phyloP scores from a whole-genome alignment of 2,797 vertebrate genomes.

The Acanthurus leucopareius region DNA sequence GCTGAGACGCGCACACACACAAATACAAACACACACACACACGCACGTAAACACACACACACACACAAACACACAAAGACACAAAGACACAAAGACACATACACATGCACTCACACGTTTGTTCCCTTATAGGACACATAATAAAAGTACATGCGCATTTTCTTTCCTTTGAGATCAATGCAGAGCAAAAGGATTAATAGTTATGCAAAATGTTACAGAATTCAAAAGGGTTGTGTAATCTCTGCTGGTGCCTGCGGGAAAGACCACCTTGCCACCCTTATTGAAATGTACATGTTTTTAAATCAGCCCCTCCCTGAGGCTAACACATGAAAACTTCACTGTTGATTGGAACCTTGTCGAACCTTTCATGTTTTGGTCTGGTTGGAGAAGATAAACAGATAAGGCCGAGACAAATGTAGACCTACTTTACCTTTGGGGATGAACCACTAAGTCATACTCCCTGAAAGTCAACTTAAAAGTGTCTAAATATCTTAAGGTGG shows the following conservation, averaged over 20 bases:
- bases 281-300: constrained; percentile 28
- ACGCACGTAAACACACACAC: not conserved
- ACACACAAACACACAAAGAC: not conserved
- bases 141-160: no score
- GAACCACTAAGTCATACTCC: constrained; percentile 16
- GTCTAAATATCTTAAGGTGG: constrained; percentile 7
- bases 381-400: constrained; percentile 21
- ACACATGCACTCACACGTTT: not conserved
- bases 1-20: not conserved
- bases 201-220: not conserved
- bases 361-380: constrained; percentile 22
- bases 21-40: not conserved
- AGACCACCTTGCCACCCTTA: not conserved
- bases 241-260: not conserved
- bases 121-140: not conserved
- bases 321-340: not conserved
- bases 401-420: constrained; percentile 16
- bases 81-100: not conserved
- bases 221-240: constrained; percentile 26
- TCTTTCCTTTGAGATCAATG: no score
- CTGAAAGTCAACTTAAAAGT: constrained; percentile 3
- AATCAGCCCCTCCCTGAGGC: constrained; percentile 45
- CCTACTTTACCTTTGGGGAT: not conserved
- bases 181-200: not conserved
- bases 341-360: constrained; percentile 10